Evolutionary conservation across 2,113 vertebrate genomes (phyloP), one percentile per base, ranked within the genome.

Genomic region (Poeciliopsis turrubarensis): DNA sequence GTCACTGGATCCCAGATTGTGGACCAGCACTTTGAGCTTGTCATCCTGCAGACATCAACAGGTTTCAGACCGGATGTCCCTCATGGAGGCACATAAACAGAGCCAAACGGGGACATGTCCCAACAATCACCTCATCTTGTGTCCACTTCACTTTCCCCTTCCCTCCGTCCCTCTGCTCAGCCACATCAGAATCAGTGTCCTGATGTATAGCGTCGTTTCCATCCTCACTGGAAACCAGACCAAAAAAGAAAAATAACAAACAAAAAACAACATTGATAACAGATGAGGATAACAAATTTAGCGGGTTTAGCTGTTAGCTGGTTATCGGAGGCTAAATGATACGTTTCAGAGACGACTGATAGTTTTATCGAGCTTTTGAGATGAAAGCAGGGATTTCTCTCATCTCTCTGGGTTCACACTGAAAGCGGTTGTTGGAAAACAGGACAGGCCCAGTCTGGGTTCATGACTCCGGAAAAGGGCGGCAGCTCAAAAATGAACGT

Each of bases 81-180:
- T 62, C 15, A 7, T 5, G n/a, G 12, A 60, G n/a, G 25, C 13
- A 22, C 1, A 14, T 3, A 14, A 15, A 15, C 3, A 41, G n/a
- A n/a, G 4, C 8, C 31, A 14, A 51, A 60, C 0, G 19, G n/a
- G 72, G 41, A 69, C 27, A 68, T 25, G 15, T 57, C 11, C 1
- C 1, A 73, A 37, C 64, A 77, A 12, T 80, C 83, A 98, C 98
- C 96, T 99, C 98, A 66, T 97, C 96, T 1, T 95, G 95, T 0
- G 96, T 96, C 97, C 98, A 99, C 68, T 96, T 99, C 83, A 98
- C 95, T 89, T 98, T 99, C 54, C 96, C 95, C 77, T 95, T 96
- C 65, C 94, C 93, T 19, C 87, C 90, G 2, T 99, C 98, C 74
- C 94, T 95, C 60, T 94, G 96, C 75, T 98, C 98, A 0, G 95